Evolutionary conservation across 1,140 invertebrate genomes (phyloP).

Genomic region (Diachasma alloeum): DNA sequence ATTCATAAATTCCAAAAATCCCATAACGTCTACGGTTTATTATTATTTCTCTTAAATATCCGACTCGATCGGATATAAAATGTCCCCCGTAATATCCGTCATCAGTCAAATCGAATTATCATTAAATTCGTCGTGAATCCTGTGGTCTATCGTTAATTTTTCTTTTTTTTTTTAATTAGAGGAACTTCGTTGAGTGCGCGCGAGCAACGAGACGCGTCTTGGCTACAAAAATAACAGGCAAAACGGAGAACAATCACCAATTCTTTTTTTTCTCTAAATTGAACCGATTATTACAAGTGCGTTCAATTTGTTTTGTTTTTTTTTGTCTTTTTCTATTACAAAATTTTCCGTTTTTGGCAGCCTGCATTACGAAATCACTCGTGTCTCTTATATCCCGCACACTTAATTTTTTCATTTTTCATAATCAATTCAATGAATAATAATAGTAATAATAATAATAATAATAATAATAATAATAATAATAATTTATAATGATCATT

Average conservation of each 20-base stretch:
- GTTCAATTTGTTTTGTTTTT: slow-evolving; percentile 7
- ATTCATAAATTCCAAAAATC: slow-evolving; percentile 26
- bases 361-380: slow-evolving; percentile 23
- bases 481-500: slow-evolving; percentile 11
- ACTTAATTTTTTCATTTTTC: slow-evolving; percentile 10
- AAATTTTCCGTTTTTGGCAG: slow-evolving; percentile 11
- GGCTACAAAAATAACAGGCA: slow-evolving; percentile 28
- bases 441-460: neutral
- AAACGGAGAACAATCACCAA: slow-evolving; percentile 11
- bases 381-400: slow-evolving; percentile 12
- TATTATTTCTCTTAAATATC: slow-evolving; percentile 28
- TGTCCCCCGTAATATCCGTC: neutral
- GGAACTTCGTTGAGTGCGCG: slow-evolving; percentile 34
- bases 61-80: neutral
- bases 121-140: neutral
- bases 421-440: neutral
- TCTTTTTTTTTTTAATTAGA: slow-evolving; percentile 14
- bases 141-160: slow-evolving; percentile 5
- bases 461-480: neutral
- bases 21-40: slow-evolving; percentile 17
- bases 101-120: slow-evolving; percentile 15
- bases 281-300: neutral
- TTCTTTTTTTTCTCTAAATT: neutral
- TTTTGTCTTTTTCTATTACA: slow-evolving; percentile 9
- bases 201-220: slow-evolving; percentile 22